phyloP scores from a whole-genome alignment of 2,797 vertebrate genomes.

The Chelmon rostratus region DNA sequence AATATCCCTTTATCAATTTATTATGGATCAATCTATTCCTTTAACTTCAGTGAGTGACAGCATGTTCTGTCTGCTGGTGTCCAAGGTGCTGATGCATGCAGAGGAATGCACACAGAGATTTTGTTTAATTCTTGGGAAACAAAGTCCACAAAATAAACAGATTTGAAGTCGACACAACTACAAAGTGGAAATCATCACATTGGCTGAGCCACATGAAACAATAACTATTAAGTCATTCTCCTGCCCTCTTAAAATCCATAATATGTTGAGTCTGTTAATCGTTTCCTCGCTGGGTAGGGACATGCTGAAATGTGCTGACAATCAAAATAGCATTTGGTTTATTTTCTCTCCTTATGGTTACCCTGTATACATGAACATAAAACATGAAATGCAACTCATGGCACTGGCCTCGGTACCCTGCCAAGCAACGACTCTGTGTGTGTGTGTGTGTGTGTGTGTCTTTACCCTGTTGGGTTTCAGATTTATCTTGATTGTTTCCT shows the following conservation, averaged over 20 bases:
- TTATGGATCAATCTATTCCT: no score
- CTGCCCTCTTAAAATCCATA: conserved; percentile 67
- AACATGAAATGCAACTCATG: conserved; percentile 74
- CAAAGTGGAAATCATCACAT: conserved; percentile 77
- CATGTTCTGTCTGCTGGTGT: conserved; percentile 7
- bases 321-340: conserved; percentile 79
- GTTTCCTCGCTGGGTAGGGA: conserved; percentile 69
- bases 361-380: conserved; percentile 74
- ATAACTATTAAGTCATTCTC: conserved; percentile 76
- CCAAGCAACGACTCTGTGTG: conserved; percentile 54
- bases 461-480: conserved; percentile 54
- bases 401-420: conserved; percentile 54
- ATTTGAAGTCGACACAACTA: conserved; percentile 63
- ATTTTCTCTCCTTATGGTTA: conserved; percentile 78
- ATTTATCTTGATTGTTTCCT: conserved; percentile 83
- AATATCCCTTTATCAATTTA: no score
- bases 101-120: conserved; percentile 47
- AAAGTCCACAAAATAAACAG: conserved; percentile 74
- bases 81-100: conserved; percentile 59
- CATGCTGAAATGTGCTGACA: conserved; percentile 79
- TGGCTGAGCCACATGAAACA: conserved; percentile 74
- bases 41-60: conserved; percentile 19
- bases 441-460: conserved; percentile 24
- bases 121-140: conserved; percentile 57
- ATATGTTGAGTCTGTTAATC: conserved; percentile 73